Base-by-base conservation (phyloP, 2,797 vertebrate genomes). In the Poecilia velifera region DNA sequence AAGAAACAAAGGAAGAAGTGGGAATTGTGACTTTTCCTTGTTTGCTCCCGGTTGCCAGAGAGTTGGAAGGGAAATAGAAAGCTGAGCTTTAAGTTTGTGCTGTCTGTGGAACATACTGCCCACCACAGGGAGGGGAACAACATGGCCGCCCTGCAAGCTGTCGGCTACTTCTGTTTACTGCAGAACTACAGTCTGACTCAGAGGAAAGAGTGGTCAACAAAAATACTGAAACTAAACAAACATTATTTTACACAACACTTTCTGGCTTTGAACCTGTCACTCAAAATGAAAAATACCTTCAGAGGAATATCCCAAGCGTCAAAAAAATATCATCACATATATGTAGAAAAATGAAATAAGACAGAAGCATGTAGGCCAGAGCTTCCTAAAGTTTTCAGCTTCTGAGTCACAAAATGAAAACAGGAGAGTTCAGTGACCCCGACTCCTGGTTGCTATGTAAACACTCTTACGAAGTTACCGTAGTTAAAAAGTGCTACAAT, bases 31-130 rank as follows among this genome's bases (percentile, higher is more conserved):
- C 46, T 28, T 68, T 16, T 72, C 66, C 78, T 55, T 66, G 43
- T 72, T 66, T 76, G 77, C 72, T 86, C 62, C 64, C 22, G 20
- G 46, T 79, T 73, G 4, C 57, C 73, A 68, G 57, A 86, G 77
- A 59, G 28, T 7, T 34, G 12, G 82, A 72, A 77, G 78, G 59
- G 73, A 83, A 76, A 71, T 59, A 51, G 53, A 87, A 71, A 82
- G 51, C 86, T 77, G 76, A 86, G 78, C 64, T 78, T 81, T 80
- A 86, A 86, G 81, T 85, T 74, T 85, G 59, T 72, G 68, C 34
- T 82, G 81, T 86, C 85, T 80, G 64, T 70, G 76, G 83, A 89
- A 81, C 92, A 92, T 87, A 85, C 81, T 91, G 82, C 76, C 68
- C 79, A 77, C 76, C 77, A 20, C 82, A 34, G 88, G 82, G 62